Conservation (phyloP, 1,140 invertebrate genomes). For the Tenebrio molitor region DNA sequence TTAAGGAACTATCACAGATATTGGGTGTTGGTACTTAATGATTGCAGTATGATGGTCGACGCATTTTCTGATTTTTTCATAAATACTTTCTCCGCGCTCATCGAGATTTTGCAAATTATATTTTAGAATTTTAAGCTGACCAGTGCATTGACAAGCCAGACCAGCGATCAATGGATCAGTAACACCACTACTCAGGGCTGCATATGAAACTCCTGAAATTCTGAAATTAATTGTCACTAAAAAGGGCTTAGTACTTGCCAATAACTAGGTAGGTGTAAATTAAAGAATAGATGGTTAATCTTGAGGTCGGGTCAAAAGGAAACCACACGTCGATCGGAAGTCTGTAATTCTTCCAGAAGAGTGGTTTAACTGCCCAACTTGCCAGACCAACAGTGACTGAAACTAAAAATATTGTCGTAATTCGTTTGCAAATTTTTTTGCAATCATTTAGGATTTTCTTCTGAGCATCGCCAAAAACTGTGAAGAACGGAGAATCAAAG, state of each 20-base stretch:
- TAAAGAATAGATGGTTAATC: background rate
- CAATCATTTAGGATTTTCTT: background rate
- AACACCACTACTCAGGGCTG: constrained; percentile 57
- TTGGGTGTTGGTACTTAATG: too few species aligned
- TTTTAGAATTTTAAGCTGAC: constrained; percentile 59
- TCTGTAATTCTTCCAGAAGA: background rate
- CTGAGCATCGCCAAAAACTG: background rate
- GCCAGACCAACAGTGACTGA: background rate
- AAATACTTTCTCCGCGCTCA: too few species aligned
- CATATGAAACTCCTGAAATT: constrained; percentile 51
- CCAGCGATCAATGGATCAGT: constrained; percentile 60
- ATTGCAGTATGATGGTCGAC: constrained; percentile 58
- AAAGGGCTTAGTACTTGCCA: background rate
- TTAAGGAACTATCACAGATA: too few species aligned
- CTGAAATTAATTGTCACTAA: background rate
- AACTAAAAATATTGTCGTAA: constrained; percentile 2
- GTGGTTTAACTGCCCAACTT: background rate
- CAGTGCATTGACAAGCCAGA: constrained; percentile 52
- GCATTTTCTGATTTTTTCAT: constrained; percentile 51
- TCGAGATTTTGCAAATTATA: too few species aligned
- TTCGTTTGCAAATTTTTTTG: background rate
- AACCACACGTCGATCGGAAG: background rate
- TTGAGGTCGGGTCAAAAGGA: background rate
- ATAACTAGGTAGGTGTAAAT: background rate
- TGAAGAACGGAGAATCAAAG: constrained; percentile 22